These are phyloP conservation scores for Parthenolecanium corni DNA, from an alignment of 2,888 invertebrate genomes.

Conservation along the genomic window DNA sequence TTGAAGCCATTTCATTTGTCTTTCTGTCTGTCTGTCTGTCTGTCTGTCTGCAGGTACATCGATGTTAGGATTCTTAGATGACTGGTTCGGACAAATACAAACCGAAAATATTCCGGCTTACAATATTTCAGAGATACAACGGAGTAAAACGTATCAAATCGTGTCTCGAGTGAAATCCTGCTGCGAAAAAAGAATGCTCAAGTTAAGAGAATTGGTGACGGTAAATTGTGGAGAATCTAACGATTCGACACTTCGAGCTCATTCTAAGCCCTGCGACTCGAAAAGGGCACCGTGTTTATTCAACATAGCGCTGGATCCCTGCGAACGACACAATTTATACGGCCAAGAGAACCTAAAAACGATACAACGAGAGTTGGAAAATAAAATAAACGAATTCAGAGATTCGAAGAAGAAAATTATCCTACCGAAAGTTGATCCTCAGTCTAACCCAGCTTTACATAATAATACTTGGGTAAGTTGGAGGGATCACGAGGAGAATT, in stretches of 20 bases:
- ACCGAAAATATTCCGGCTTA: slow-evolving; percentile 40
- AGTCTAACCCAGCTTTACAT: slow-evolving; percentile 31
- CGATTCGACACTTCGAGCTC: background rate
- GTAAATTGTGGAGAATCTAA: slow-evolving; percentile 21
- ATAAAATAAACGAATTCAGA: slow-evolving; percentile 27
- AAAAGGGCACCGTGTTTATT: slow-evolving; percentile 61
- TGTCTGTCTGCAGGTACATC: slow-evolving; percentile 31
- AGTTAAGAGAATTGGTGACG: slow-evolving; percentile 16
- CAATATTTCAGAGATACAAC: slow-evolving; percentile 43
- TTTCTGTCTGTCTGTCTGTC: background rate
- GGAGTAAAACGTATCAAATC: slow-evolving; percentile 39
- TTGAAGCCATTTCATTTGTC: background rate
- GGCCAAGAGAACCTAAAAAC: background rate
- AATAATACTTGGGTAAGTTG: slow-evolving; percentile 33
- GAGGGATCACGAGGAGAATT: slow-evolving; percentile 27
- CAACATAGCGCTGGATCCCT: slow-evolving; percentile 71
- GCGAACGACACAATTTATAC: slow-evolving; percentile 46
- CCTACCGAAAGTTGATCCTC: background rate
- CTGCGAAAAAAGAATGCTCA: slow-evolving; percentile 36
- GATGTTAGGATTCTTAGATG: slow-evolving; percentile 32
- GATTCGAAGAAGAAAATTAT: slow-evolving; percentile 6
- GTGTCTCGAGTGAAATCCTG: slow-evolving; percentile 41
- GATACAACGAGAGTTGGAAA: slow-evolving; percentile 15
- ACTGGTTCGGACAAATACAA: slow-evolving; percentile 31
- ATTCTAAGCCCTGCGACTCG: slow-evolving; percentile 48